Evolutionary conservation across 1,140 invertebrate genomes (phyloP).

Genomic region (Drosophila murphyi): DNA sequence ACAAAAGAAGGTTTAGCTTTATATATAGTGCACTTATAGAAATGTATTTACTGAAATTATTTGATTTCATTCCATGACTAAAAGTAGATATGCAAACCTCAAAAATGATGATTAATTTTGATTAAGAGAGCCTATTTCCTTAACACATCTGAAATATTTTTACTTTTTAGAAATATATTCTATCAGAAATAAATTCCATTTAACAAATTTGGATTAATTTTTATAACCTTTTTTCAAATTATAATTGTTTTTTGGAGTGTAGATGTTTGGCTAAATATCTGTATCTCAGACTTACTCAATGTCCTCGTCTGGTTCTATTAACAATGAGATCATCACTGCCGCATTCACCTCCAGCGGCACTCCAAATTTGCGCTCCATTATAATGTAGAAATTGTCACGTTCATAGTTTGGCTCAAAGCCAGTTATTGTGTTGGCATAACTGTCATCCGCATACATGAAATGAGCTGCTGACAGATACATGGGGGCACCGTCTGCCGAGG

Average conservation of each 20-base stretch:
- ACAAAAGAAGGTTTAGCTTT: not conserved
- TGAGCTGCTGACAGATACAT: conserved; percentile 93
- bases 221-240: too few species aligned
- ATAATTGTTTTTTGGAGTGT: too few species aligned
- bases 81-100: too few species aligned
- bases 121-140: too few species aligned
- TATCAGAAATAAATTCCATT: too few species aligned
- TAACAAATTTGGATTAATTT: too few species aligned
- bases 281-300: conserved; percentile 86
- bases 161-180: too few species aligned
- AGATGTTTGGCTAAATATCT: not conserved
- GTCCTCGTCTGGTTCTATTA: conserved; percentile 85
- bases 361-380: conserved; percentile 90
- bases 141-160: too few species aligned
- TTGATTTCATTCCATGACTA: too few species aligned
- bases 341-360: conserved; percentile 89
- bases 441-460: conserved; percentile 92
- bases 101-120: too few species aligned
- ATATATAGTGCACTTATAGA: too few species aligned
- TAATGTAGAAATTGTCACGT: conserved; percentile 89
- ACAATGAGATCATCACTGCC: conserved; percentile 89
- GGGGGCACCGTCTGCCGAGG: conserved; percentile 90
- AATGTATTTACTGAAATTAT: too few species aligned
- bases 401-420: conserved; percentile 89
- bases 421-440: conserved; percentile 87